Base-by-base conservation (phyloP, 2,797 vertebrate genomes). In the Diplodus puntazzo region DNA sequence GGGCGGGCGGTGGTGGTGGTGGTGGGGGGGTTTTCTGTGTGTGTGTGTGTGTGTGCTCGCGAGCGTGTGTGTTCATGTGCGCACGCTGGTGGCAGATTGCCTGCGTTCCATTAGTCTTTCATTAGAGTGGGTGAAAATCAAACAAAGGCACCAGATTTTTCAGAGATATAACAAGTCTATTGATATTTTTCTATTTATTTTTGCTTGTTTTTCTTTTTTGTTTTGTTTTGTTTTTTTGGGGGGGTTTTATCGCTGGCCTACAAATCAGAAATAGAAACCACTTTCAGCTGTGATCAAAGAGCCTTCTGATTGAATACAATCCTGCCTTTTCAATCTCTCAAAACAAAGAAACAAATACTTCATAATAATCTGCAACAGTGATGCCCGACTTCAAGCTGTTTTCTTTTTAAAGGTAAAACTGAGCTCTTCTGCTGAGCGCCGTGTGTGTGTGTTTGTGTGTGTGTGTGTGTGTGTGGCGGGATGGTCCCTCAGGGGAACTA, bases 91-190 rank as follows among this genome's bases (percentile, higher is more conserved):
- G 89, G 91, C 89, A 87, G 89, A 84, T 81, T 89, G 91, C 91
- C 86, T 86, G 89, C 76, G 90, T 93, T 94, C 92, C 93, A 94
- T 95, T 94, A 94, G 93, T 93, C 91, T 86, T 92, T 94, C 91
- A 95, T 93, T 93, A 93, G 87, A 82, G 80, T 62, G 49, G 73
- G 55, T 75, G 82, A 84, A 89, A 93, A 93, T 92, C 90, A 94
- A 91, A 94, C 93, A 95, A 95, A 95, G 90, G 87, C 84, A 71
- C 25, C 17, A 21, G 85, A 87, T 79, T 88, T 86, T 43, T 60
- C 16, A 34, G n/a, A 50, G 71, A 61, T 58, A 69, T 69, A 78
- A 80, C 73, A 77, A 84, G 63, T 82, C 64, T 39, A 49, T 70
- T 70, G 75, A 82, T 81, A 27, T 67, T 53, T 79, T 55, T 79